phyloP scores from a whole-genome alignment of 2,888 invertebrate species.

The Synanthedon formicaeformis region DNA sequence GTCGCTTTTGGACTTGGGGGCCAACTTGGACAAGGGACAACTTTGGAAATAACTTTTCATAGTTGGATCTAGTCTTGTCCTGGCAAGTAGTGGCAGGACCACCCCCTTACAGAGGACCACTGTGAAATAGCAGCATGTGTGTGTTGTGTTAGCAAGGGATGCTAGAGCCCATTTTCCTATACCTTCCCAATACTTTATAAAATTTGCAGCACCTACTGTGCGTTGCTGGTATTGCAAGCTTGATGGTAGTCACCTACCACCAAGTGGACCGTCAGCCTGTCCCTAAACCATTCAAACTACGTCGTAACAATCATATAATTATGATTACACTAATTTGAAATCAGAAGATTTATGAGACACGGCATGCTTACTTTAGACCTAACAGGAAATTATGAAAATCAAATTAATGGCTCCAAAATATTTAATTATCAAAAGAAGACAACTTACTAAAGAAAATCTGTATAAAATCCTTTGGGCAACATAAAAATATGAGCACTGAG shows the following conservation, averaged over 20 bases:
- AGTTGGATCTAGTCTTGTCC: too few species aligned
- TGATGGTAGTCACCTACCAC: not conserved
- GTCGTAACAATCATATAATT: too few species aligned
- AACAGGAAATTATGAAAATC: too few species aligned
- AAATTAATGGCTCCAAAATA: too few species aligned
- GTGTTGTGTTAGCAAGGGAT: not conserved
- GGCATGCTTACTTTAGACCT: too few species aligned
- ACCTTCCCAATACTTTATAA: not conserved
- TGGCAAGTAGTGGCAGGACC: not conserved
- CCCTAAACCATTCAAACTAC: not conserved
- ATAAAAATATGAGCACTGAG: not conserved
- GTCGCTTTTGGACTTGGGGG: too few species aligned
- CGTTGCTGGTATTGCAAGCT: not conserved
- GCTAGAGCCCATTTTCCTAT: not conserved
- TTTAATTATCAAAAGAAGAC: too few species aligned
- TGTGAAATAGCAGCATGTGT: not conserved
- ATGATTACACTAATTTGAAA: too few species aligned
- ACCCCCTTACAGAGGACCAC: not conserved
- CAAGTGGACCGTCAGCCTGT: not conserved
- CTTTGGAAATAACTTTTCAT: too few species aligned
- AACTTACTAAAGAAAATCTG: not conserved
- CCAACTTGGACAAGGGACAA: too few species aligned
- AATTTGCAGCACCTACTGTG: not conserved
- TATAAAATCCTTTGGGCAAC: not conserved
- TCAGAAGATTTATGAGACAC: too few species aligned